Conservation (phyloP, 2,888 invertebrate species). For the Drosophila monieri region DNA sequence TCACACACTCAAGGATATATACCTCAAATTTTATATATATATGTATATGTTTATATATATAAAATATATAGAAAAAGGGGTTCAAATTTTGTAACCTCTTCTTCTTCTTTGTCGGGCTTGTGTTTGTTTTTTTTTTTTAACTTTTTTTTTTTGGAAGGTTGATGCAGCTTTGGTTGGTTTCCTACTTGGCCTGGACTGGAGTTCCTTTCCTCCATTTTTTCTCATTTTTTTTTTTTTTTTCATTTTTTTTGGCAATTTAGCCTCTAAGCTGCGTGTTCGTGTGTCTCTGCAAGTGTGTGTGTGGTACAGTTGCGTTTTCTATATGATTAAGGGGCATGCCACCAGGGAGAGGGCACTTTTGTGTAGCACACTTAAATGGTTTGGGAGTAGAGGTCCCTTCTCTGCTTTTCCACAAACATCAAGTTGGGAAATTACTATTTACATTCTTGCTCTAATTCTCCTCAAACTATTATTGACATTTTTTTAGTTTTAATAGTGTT, state of each 20-base stretch:
- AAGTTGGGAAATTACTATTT: too few relatives aligned
- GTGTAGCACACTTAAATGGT: slow-evolving; percentile 38
- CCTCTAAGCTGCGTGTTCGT: slow-evolving; percentile 24
- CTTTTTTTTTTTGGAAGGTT: slow-evolving; percentile 34
- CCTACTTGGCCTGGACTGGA: background rate
- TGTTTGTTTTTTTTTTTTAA: slow-evolving; percentile 26
- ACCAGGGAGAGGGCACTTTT: slow-evolving; percentile 8
- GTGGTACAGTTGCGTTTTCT: slow-evolving; percentile 43
- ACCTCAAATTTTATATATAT: slow-evolving; percentile 23
- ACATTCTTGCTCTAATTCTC: too few relatives aligned
- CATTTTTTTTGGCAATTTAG: slow-evolving; percentile 44
- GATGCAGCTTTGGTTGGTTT: slow-evolving; percentile 36
- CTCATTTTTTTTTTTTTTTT: slow-evolving; percentile 15
- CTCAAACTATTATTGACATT: too few relatives aligned
- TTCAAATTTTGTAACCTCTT: slow-evolving; percentile 34
- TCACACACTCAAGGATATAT: slow-evolving; percentile 14
- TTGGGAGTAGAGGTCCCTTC: background rate
- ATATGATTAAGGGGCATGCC: slow-evolving; percentile 9
- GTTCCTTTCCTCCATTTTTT: slow-evolving; percentile 13
- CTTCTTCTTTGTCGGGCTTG: slow-evolving; percentile 39
- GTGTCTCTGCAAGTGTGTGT: background rate
- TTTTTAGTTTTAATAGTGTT: too few relatives aligned
- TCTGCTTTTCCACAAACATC: background rate
- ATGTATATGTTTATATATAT: slow-evolving; percentile 23
- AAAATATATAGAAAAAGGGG: slow-evolving; percentile 33